These are phyloP conservation scores for Acrocephalus kingi DNA, from an alignment of 2,113 vertebrate species.

Conservation along the genomic window DNA sequence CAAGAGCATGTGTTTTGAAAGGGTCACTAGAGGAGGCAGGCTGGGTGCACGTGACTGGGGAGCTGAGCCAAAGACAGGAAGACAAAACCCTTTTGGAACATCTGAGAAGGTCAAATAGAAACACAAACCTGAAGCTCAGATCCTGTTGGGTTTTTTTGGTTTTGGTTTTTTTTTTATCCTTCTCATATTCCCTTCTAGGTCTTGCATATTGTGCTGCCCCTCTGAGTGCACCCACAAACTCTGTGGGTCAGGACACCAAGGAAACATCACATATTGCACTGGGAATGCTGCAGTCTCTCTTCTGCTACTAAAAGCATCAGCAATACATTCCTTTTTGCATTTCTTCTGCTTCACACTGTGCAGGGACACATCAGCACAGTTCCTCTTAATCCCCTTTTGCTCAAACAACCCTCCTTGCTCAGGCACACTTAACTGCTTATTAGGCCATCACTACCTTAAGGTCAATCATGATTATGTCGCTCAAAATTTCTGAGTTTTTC, in stretches of 20 bases:
- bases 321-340: background rate
- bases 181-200: background rate
- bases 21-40: background rate
- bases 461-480: background rate
- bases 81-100: background rate
- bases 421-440: constrained; percentile 10
- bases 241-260: background rate
- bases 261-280: background rate
- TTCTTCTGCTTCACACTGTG: background rate
- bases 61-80: background rate
- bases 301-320: background rate
- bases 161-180: background rate
- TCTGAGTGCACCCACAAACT: background rate
- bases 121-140: background rate
- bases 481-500: background rate
- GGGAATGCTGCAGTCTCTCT: background rate
- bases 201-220: background rate
- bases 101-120: background rate
- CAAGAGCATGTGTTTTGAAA: background rate
- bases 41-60: background rate
- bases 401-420: constrained; percentile 2
- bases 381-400: background rate
- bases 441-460: background rate
- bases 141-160: background rate
- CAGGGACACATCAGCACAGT: background rate